Evolutionary conservation across 2,113 vertebrate genomes (phyloP), one percentile per base, ranked within the genome.

Genomic region (Potamarius usumacintae): DNA sequence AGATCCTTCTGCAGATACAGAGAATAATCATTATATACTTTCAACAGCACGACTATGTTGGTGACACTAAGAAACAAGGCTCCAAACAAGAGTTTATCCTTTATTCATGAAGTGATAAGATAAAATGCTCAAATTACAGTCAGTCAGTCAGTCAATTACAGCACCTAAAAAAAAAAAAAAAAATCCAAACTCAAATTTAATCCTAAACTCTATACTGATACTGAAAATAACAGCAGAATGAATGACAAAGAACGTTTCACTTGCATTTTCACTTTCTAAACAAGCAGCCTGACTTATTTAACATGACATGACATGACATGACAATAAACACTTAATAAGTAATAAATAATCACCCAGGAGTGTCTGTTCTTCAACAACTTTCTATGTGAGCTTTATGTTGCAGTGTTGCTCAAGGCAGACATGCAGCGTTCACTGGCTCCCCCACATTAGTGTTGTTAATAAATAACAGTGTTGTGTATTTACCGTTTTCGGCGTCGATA

Each of bases 401-500:
- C 53, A 53, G 20, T 55, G 22, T 25, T 79, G 18, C 5, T 74
- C 6, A 52, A 48, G 6, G 5, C 71, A 48, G 84, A 18, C 48
- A 42, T 34, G 85, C 85, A 57, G 77, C 85, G 10, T 80, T 57
- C 76, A 80, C 76, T 79, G 48, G 4, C 60, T 9, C 78, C 5
- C 15, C 1, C 15, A 7, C 0, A 5, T 15, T 18, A 15, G 17
- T 65, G 27, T 84, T 76, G 27, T 14, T 18, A 17, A 57, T 69
- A 53, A 55, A 80, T 27, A 53, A 5, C 6, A 69, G 53, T 7
- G 18, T 22, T n/a, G 52, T 65, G 6, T 53, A 80, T 93, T 95
- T 96, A 96, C 95, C 95, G 93, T 95, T 93, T 20, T 95, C 93
- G 89, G 86, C 92, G 94, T 96, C 94, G 53, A 95, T 90, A 85